phyloP scores from a whole-genome alignment of 1,140 invertebrate species.

The Arion vulgaris region DNA sequence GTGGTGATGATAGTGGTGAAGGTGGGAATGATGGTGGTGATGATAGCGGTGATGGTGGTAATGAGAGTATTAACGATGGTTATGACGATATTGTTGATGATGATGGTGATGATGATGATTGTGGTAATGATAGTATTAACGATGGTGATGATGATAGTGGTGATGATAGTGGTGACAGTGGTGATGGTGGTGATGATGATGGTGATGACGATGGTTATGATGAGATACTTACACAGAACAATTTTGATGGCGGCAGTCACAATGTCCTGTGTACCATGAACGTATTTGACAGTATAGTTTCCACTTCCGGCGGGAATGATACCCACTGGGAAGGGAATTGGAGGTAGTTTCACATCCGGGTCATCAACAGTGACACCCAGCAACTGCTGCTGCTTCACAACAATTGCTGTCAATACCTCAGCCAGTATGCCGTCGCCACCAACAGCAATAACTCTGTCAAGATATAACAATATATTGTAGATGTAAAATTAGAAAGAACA shows the following conservation, averaged over 20 bases:
- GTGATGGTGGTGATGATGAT: too few species aligned
- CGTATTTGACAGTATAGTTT: constrained; percentile 48
- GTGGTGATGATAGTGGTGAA: too few species aligned
- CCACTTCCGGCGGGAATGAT: constrained; percentile 57
- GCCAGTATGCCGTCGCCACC: constrained; percentile 61
- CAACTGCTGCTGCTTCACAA: constrained; percentile 49
- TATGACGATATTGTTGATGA: too few species aligned
- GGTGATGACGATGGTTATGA: too few species aligned
- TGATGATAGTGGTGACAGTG: too few species aligned
- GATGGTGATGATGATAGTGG: too few species aligned
- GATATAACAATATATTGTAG: background rate
- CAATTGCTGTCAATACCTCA: constrained; percentile 57
- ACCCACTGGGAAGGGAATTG: constrained; percentile 52
- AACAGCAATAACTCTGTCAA: constrained; percentile 55
- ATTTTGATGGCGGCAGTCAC: constrained; percentile 48
- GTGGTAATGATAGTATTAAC: too few species aligned
- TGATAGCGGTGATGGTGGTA: too few species aligned
- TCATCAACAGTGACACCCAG: constrained; percentile 47
- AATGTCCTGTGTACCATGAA: constrained; percentile 52
- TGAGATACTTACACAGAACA: constrained; percentile 19
- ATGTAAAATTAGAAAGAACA: background rate
- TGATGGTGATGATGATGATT: too few species aligned
- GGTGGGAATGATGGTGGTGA: too few species aligned
- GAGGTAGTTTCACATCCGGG: constrained; percentile 40
- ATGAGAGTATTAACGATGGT: too few species aligned